Evolutionary conservation across 2,797 vertebrate genomes (phyloP), one percentile per base, ranked within the genome.

Genomic region (Macropodus opercularis): DNA sequence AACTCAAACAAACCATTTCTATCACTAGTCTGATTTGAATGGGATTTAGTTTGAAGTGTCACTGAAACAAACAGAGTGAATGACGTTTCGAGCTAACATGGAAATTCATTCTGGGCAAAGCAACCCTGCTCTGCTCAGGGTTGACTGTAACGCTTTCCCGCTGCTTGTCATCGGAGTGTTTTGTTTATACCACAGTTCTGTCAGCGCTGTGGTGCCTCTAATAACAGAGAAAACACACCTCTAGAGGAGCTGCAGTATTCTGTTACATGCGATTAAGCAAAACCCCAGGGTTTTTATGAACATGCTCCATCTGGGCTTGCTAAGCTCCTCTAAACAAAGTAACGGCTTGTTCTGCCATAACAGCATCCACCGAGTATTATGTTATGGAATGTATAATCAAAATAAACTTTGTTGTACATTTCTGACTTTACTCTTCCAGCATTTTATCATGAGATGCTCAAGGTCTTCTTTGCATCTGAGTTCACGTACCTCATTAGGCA

Each of bases 101-200:
- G 61, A 58, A 66, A 73, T 55, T 48, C 2, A 50, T 52, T 55
- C 60, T 47, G 51, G 66, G 54, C 59, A 61, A 40, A 65, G 38
- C 15, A 44, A 36, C 22, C 47, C 13, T 14, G 26, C 52, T 70
- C n/a, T 17, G 62, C 77, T 48, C 66, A 70, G 38, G 22, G 48
- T 51, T 18, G 38, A 48, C 49, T 18, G 38, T 48, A 77, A 69
- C 61, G 64, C 77, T 81, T 81, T 77, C 75, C 82, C 41, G 36
- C 39, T 48, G 23, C 69, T 52, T 22, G 47, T 69, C 47, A 26
- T 27, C 41, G 40, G 18, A 6, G 41, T 39, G 44, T 49, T 49
- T 65, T 60, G 31, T 55, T 51, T 29, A 11, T 68, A 51, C 24
- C 66, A 51, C 42, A 19, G 14, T 53, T 75, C 50, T 57, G 54